Base-by-base conservation (phyloP, 2,888 invertebrate genomes). In the Morinoia aosen region DNA sequence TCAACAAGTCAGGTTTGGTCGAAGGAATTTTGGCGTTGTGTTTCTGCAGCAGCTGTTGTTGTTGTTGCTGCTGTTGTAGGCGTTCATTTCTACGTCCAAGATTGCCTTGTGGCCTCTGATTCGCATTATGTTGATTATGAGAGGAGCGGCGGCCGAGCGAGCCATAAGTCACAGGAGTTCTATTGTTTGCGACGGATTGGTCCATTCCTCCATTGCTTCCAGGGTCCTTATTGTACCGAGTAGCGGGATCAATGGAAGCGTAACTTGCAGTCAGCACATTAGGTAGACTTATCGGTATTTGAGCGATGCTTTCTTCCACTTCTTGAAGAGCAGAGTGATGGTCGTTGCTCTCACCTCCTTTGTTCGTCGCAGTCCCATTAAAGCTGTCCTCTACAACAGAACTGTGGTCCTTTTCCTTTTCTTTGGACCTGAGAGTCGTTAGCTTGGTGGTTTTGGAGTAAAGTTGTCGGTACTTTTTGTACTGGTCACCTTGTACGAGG, bases 401-500 rank as follows among this genome's bases (percentile, higher is more conserved):
- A 93, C 58, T 93, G 8, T 16, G n/a, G 56, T 57, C 57, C n/a
- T 61, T 95, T 64, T 96, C 96, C 57, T 95, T 95, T 64, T 96
- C 96, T 61, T 96, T 95, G 76, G 94, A 95, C 58, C 96, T 91
- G 88, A 96, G 96, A 19, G 97, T 97, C 95, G 95, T 95, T 0
- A 97, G 96, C 91, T 96, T 97, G 58, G 97, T 97, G 95, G 97
- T 97, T 93, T 97, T 97, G 96, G 98, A 98, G 97, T 98, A 98
- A 96, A 98, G 97, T 97, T 98, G 98, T 97, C 98, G 97, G 97
- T 98, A 98, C 97, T 98, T 98, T 97, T 98, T 98, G 97, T 98
- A 98, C 97, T 98, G 98, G 97, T 98, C 98, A 95, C 98, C 98
- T 97, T 98, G 98, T 98, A 98, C 98, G 98, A 98, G 98, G 97